These are phyloP conservation scores for Spea multiplicata DNA, from an alignment of 2,113 vertebrate species.

Conservation along the genomic window DNA sequence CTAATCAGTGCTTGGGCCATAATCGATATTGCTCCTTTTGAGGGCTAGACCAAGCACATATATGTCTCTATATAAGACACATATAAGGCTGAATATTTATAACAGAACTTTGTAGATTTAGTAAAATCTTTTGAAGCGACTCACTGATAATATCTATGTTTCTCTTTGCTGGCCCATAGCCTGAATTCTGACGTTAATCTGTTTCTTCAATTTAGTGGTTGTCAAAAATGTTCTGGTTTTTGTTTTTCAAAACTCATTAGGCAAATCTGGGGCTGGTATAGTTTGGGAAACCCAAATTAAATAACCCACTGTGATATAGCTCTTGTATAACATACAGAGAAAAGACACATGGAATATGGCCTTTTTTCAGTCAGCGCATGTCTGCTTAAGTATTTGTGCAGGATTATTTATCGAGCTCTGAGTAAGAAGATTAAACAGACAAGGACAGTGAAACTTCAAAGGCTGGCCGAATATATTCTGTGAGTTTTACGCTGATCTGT, in stretches of 20 bases:
- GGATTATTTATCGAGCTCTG: constrained; percentile 59
- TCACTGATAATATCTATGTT: too few species aligned
- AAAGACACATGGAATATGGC: constrained; percentile 20
- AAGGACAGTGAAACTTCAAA: constrained; percentile 61
- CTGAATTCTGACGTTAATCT: constrained; percentile 46
- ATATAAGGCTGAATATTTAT: too few species aligned
- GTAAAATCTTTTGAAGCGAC: too few species aligned
- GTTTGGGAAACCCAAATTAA: neutral
- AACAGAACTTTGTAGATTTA: too few species aligned
- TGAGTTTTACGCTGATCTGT: constrained; percentile 44
- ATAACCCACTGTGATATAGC: neutral
- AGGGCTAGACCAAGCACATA: too few species aligned
- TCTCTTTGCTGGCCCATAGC: neutral
- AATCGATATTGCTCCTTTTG: too few species aligned
- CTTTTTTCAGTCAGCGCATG: constrained; percentile 20
- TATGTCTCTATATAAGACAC: too few species aligned
- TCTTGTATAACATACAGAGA: neutral
- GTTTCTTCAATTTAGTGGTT: constrained; percentile 20
- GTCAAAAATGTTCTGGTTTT: constrained; percentile 33
- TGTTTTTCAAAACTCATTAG: neutral
- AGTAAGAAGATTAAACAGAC: constrained; percentile 69
- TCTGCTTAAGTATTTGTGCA: constrained; percentile 56
- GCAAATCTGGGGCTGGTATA: neutral
- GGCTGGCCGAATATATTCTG: constrained; percentile 44
- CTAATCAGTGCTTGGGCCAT: too few species aligned